Evolutionary conservation across 1,140 invertebrate species (phyloP).

Genomic region (Aphelenchoides avenae): DNA sequence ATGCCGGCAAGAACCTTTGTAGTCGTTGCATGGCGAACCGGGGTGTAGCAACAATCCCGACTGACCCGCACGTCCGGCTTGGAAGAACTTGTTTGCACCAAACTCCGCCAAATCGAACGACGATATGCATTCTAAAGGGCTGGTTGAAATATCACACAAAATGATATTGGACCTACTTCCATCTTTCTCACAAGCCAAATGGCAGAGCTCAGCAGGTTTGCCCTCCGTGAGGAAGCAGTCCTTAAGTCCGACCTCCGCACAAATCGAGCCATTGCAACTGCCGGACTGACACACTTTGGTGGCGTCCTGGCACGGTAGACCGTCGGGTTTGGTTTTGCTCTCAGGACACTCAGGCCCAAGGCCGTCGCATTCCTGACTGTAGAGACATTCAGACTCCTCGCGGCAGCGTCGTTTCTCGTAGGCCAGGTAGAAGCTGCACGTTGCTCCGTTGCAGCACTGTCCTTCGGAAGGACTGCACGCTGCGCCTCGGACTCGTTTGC

Average conservation of each 20-base stretch:
- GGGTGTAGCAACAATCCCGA: slow-evolving; percentile 78
- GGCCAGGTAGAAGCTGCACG: slow-evolving; percentile 74
- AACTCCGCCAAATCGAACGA: slow-evolving; percentile 74
- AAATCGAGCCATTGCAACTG: slow-evolving; percentile 84
- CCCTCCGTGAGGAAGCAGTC: slow-evolving; percentile 92
- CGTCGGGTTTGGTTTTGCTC: slow-evolving; percentile 72
- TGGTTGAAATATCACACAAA: not conserved
- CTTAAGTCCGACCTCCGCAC: slow-evolving; percentile 83
- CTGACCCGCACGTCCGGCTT: slow-evolving; percentile 35
- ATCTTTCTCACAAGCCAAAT: slow-evolving; percentile 86
- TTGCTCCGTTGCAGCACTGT: slow-evolving; percentile 77
- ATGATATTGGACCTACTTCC: slow-evolving; percentile 61
- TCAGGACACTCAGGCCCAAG: slow-evolving; percentile 69
- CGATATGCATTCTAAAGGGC: slow-evolving; percentile 75
- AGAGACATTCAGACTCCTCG: slow-evolving; percentile 58
- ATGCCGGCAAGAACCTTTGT: slow-evolving; percentile 67
- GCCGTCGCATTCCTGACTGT: slow-evolving; percentile 68
- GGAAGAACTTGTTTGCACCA: slow-evolving; percentile 64
- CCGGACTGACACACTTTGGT: slow-evolving; percentile 76
- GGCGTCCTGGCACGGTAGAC: slow-evolving; percentile 66
- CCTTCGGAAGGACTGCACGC: slow-evolving; percentile 91
- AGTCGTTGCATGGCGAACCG: slow-evolving; percentile 95
- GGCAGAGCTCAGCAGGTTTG: slow-evolving; percentile 86
- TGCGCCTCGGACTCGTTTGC: slow-evolving; percentile 71
- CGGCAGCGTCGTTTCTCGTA: slow-evolving; percentile 53